These are phyloP conservation scores for Epistrophella euchroma DNA, from an alignment of 2,888 invertebrate genomes.

Conservation along the genomic window DNA sequence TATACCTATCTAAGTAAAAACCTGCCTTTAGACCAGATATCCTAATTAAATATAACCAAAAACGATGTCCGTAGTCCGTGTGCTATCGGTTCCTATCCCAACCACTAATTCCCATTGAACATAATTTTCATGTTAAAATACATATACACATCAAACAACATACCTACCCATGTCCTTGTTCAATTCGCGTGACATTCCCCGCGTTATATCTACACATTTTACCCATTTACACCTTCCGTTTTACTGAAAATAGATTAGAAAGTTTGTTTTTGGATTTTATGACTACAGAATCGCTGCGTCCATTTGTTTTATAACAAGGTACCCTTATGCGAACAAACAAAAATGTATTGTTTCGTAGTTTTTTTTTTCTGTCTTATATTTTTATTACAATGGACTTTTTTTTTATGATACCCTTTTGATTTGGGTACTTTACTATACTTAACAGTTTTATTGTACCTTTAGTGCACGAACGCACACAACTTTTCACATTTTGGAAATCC, in stretches of 20 bases:
- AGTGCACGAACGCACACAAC: conserved; percentile 61
- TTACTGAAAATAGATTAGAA: conserved; percentile 64
- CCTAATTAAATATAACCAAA: conserved; percentile 9
- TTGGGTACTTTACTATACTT: conserved; percentile 47
- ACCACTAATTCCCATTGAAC: conserved; percentile 32
- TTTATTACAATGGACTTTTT: conserved; percentile 45
- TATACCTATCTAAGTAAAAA: neutral
- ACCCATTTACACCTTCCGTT: conserved; percentile 71
- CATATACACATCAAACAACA: conserved; percentile 8
- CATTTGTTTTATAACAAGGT: conserved; percentile 51
- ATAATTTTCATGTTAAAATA: conserved; percentile 28
- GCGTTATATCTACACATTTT: conserved; percentile 46
- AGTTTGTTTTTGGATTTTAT: conserved; percentile 65
- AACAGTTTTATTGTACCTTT: conserved; percentile 53
- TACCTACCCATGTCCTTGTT: neutral
- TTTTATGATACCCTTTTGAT: conserved; percentile 66
- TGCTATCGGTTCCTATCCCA: neutral
- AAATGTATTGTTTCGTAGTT: conserved; percentile 52
- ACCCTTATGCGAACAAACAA: conserved; percentile 34
- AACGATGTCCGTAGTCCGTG: conserved; percentile 18
- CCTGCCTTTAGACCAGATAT: neutral
- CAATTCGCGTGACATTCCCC: conserved; percentile 58
- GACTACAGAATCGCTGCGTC: conserved; percentile 66
- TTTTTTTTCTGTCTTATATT: conserved; percentile 35
- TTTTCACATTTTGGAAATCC: conserved; percentile 64